These are phyloP conservation scores for Philopedon plagiatum DNA, from an alignment of 2,888 invertebrate species.

Conservation along the genomic window DNA sequence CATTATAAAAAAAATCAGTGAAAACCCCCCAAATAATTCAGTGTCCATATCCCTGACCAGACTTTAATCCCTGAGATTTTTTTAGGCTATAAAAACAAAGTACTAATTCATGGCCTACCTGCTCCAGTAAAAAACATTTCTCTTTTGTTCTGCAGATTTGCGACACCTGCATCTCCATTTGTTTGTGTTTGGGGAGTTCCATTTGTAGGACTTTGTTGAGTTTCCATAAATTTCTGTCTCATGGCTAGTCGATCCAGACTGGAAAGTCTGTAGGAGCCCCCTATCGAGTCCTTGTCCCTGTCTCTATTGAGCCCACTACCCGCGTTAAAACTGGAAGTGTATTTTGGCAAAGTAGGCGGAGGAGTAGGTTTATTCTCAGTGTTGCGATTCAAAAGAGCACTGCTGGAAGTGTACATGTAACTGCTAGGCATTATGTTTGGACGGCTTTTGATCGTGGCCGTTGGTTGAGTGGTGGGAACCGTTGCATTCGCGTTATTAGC, in stretches of 20 bases:
- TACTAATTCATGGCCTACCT: constrained; percentile 60
- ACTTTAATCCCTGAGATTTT: not conserved
- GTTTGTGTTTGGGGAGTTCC: constrained; percentile 56
- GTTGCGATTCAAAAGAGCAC: constrained; percentile 74
- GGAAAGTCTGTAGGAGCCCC: constrained; percentile 84
- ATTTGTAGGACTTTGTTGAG: constrained; percentile 73
- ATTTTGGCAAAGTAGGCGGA: constrained; percentile 85
- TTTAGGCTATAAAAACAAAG: not conserved
- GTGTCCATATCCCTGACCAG: not conserved
- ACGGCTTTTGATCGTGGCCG: constrained; percentile 68
- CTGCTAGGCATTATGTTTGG: constrained; percentile 73
- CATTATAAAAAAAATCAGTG: too few species aligned
- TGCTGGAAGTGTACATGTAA: constrained; percentile 77
- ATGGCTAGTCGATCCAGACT: constrained; percentile 87
- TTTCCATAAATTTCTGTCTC: constrained; percentile 85
- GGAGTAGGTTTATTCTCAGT: constrained; percentile 76
- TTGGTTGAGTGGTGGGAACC: constrained; percentile 65
- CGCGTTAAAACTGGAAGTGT: constrained; percentile 84
- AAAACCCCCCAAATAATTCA: too few species aligned
- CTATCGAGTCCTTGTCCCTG: constrained; percentile 78
- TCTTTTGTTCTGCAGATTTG: constrained; percentile 81
- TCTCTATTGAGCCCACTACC: constrained; percentile 74
- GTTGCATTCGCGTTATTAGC: constrained; percentile 66
- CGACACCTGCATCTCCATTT: constrained; percentile 63
- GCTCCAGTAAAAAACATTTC: constrained; percentile 87